Base-by-base conservation (phyloP, 2,888 invertebrate species). In the Pterostichus niger region DNA sequence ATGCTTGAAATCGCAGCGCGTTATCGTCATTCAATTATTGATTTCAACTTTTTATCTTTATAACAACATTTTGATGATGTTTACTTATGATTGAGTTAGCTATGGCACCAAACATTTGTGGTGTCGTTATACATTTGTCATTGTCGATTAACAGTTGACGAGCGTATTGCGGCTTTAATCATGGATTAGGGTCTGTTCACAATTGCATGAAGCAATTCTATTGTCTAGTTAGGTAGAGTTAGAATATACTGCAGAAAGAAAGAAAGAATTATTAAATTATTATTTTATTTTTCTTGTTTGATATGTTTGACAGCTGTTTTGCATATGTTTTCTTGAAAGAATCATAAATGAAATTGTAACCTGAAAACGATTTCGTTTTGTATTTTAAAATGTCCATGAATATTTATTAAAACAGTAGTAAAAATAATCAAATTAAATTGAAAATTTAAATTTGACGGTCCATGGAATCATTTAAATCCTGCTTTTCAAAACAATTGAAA, bases 1-100 rank as follows among this genome's bases (percentile, higher is more conserved):
- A 64, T 13, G 64, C 33, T 64, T 64, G 35, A 64, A 64, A 64
- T 64, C 64, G 33, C 35, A 64, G n/a, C 6, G 33, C 33, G 64
- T 64, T 35, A 64, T 64, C 64, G 31, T 10, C 64, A 33, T 6
- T 35, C 64, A 64, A 49, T 33, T 64, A 64, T 64, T 64, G 64
- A 64, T 64, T 64, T 15, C 7, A 3, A 11, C n/a, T 33, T n/a
- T 0, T 64, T 64, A 64, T 35, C 35, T 31, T 64, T 33, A 31
- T 64, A 31, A 35, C 64, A 64, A 35, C 64, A 33, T 33, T 64
- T 35, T 64, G 10, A 24, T 59, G 24, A n/a, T 35, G n/a, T 64
- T 64, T 64, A 11, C 13, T 35, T 11, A 33, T n/a, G 64, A 64
- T 13, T 33, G 64, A 31, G 64, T 64, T 64, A 13, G 11, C 64